Base-by-base conservation (phyloP, 2,113 vertebrate species). In the Epinephelus cyanopodus region DNA sequence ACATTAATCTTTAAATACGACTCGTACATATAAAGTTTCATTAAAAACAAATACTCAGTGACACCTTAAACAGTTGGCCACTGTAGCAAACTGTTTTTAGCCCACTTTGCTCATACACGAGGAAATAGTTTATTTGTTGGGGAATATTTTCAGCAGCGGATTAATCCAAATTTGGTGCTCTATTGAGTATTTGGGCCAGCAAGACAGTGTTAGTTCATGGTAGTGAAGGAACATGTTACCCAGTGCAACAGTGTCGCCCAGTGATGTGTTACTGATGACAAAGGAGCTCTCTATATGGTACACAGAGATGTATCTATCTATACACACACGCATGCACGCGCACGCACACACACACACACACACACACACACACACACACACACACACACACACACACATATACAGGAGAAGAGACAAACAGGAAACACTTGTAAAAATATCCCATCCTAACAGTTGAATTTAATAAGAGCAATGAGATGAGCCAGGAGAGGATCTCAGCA, bases 351-450 rank as follows among this genome's bases (percentile, higher is more conserved):
- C 11, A 45, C 39, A 39, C 9, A 39, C 39, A 39, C 39, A 39
- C 9, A 39, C 11, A 42, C 11, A 42, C 3, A 42, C 11, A 42
- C 11, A 42, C 11, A 45, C 11, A 45, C 7, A 42, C 39, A 42
- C 10, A 42, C 10, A 42, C 10, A 42, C 1, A 42, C 11, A 45
- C 11, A 45, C 11, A 11, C 11, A 45, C 2, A 45, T 2, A 45
- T 10, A 45, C 11, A 45, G 9, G 42, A 45, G 10, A 47, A 60
- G 11, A 69, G 6, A 81, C 65, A 37, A 61, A 45, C 1, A 13
- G 60, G 52, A 58, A 11, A 52, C 21, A 79, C 6, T 61, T n/a
- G 19, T 54, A 56, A 81, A 76, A 81, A 45, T 64, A 84, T 65
- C 9, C 10, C 66, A 21, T 61, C 15, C 9, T 57, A 73, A 64